Base-by-base conservation (phyloP, 2,113 vertebrate species). In the Myxocyprinus asiaticus region DNA sequence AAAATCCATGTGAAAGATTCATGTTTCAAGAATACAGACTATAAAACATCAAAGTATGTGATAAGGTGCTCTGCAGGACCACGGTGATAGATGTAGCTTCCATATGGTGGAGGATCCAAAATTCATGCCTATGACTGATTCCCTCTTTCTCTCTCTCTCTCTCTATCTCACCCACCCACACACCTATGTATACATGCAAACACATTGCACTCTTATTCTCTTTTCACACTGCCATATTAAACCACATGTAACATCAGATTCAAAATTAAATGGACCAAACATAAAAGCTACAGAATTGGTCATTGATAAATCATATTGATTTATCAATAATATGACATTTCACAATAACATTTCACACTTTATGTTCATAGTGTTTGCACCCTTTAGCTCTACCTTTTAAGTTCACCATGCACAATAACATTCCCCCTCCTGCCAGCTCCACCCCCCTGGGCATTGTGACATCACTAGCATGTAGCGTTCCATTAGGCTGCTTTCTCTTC, bases 381-480 rank as follows among this genome's bases (percentile, higher is more conserved):
- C n/a, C n/a, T 7, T 7, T 43, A n/a, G n/a, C n/a, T n/a, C n/a
- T n/a, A n/a, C n/a, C n/a, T n/a, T n/a, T n/a, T n/a, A n/a, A n/a
- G n/a, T n/a, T n/a, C n/a, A n/a, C n/a, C n/a, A n/a, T n/a, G 43
- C 50, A 51, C 50, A 58, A 8, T 66, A 14, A 22, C 22, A 17
- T 42, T 9, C 44, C 51, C 51, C 55, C 44, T n/a, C 14, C 5
- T n/a, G 44, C 15, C 3, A 47, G 65, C 51, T 69, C 42, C 67
- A 64, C 71, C 17, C 10, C 42, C 55, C 48, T 55, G 48, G n/a
- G 64, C 53, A 51, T 71, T 80, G 84, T 90, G 89, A 90, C 87
- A 91, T 91, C 88, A 90, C 87, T 86, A 70, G 87, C 85, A 83
- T 81, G 85, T 80, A 85, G 88, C 86, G 87, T 85, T 87, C 79